Conservation (phyloP, 1,140 invertebrate species). For the Sminthurides bifidus region DNA sequence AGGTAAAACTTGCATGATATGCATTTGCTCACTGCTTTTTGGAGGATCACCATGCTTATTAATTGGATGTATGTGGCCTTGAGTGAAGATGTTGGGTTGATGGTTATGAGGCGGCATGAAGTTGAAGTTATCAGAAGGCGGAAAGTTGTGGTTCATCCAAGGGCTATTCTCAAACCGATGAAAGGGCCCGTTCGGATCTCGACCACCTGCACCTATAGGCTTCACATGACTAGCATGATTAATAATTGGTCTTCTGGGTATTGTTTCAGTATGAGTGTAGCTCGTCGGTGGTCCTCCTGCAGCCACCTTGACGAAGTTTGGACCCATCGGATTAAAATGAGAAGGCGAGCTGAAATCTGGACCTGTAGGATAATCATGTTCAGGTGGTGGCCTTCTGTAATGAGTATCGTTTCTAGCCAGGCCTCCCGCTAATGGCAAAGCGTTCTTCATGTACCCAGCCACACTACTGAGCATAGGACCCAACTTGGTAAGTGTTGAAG, state of each 20-base stretch:
- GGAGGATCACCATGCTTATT: too few relatives aligned
- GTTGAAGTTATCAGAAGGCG: constrained; percentile 19
- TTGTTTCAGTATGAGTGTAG: constrained; percentile 3
- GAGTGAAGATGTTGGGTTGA: constrained; percentile 16
- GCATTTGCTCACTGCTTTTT: too few relatives aligned
- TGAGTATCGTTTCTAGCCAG: constrained; percentile 33
- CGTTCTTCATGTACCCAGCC: constrained; percentile 34
- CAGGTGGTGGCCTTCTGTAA: constrained; percentile 1
- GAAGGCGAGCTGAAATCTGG: too few relatives aligned
- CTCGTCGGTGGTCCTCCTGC: background rate
- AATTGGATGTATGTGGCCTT: too few relatives aligned
- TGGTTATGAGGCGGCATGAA: constrained; percentile 20
- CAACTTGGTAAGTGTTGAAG: constrained; percentile 32
- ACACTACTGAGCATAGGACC: constrained; percentile 33
- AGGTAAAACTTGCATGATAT: too few relatives aligned
- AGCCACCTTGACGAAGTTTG: constrained; percentile 1
- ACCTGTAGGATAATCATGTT: constrained; percentile 1
- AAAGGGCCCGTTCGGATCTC: constrained; percentile 11
- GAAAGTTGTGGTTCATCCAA: constrained; percentile 10
- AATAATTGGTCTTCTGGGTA: constrained; percentile 22
- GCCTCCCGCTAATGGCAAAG: constrained; percentile 12
- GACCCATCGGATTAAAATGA: constrained; percentile 5
- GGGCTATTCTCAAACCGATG: constrained; percentile 5
- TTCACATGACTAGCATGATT: constrained; percentile 25
- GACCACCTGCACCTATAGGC: constrained; percentile 8